A percentile compares a stretch with the other conserved stretches of the same genome.
Conservation (phyloP, 1,140 invertebrate species). For the Xylocopa sonorina region DNA sequence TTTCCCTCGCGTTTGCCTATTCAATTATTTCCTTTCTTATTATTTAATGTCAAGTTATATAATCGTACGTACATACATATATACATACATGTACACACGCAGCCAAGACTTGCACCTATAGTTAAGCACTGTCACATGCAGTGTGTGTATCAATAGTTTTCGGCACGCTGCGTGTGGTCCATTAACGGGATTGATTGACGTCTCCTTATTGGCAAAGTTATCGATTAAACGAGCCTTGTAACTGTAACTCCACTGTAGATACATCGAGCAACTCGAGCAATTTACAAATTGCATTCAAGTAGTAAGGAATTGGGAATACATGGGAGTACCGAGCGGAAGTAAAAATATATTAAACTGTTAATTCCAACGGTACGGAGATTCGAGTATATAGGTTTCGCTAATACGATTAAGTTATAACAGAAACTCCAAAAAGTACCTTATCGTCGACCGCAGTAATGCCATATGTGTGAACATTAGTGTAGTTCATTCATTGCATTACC, state of each 20-base stretch:
- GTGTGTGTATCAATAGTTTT: conserved; percentile 4
- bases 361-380: background rate
- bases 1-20: background rate
- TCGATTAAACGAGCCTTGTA: conserved; percentile 31
- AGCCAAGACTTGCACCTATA: background rate
- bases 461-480: too few relatives aligned
- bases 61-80: too few relatives aligned
- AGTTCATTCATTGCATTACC: too few relatives aligned
- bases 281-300: background rate
- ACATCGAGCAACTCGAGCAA: background rate
- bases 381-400: too few relatives aligned
- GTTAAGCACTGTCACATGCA: background rate
- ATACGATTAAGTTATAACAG: background rate
- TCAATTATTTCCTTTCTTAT: background rate
- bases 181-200: conserved; percentile 23
- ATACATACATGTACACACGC: background rate
- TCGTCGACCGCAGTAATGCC: background rate
- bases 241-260: background rate
- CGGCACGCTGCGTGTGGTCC: background rate
- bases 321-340: too few relatives aligned
- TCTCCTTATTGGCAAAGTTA: conserved; percentile 21
- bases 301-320: background rate
- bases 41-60: background rate
- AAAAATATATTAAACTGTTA: background rate
- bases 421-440: background rate